A percentile compares a stretch with the other conserved stretches of the same genome.
Conservation (phyloP, 2,888 invertebrate genomes). For the Ditula angustiorana region DNA sequence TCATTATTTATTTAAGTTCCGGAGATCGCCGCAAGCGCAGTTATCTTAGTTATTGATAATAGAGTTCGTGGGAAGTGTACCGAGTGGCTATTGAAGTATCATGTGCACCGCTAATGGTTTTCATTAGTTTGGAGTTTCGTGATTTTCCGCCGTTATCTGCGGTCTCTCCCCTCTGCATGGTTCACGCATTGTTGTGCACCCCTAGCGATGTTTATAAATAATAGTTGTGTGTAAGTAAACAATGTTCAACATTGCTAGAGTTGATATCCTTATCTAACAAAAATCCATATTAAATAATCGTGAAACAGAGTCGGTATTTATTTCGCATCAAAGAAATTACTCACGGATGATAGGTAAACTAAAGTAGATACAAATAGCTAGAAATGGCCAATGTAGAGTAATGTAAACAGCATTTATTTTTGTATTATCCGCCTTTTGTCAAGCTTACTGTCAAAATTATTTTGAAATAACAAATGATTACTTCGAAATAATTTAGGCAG, state of each 20-base stretch:
- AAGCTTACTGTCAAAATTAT: too few relatives aligned
- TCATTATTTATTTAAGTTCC: constrained; percentile 40
- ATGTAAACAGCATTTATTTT: too few relatives aligned
- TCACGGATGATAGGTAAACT: too few relatives aligned
- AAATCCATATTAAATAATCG: too few relatives aligned
- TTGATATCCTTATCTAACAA: background rate
- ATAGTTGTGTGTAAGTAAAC: constrained; percentile 20
- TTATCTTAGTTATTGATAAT: constrained; percentile 60
- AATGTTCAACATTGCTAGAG: background rate
- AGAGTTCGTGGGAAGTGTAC: constrained; percentile 68
- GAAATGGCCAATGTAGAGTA: too few relatives aligned
- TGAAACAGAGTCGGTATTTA: too few relatives aligned
- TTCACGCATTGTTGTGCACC: constrained; percentile 23
- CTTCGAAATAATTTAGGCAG: too few relatives aligned
- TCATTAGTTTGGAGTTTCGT: constrained; percentile 64
- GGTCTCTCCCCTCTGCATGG: constrained; percentile 27
- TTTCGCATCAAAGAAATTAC: too few relatives aligned
- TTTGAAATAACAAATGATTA: too few relatives aligned
- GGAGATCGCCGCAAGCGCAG: constrained; percentile 48
- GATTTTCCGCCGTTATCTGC: constrained; percentile 51
- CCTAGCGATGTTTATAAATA: constrained; percentile 27
- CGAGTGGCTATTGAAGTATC: constrained; percentile 68
- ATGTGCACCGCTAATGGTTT: constrained; percentile 66
- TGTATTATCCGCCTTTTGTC: too few relatives aligned
- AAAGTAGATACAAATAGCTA: too few relatives aligned